Evolutionary conservation across 2,797 vertebrate species (phyloP).

Genomic region (Sebastes melanostomus): DNA sequence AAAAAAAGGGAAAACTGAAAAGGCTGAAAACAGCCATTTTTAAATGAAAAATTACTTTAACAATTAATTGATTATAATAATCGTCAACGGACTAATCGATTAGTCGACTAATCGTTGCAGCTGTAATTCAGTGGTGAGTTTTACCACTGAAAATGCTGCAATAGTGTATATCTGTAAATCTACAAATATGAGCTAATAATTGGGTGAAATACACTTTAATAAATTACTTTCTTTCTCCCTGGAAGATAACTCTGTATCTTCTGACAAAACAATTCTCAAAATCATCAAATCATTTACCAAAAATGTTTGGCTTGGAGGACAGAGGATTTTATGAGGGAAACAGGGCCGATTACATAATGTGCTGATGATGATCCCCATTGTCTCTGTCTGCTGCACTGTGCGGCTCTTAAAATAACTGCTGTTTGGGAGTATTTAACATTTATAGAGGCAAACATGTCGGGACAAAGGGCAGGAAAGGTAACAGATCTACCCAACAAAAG

Average conservation of each 20-base stretch:
- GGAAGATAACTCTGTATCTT: background rate
- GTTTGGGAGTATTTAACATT: constrained; percentile 51
- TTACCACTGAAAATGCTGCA: background rate
- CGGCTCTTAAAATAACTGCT: constrained; percentile 20
- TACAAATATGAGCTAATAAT: background rate
- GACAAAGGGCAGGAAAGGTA: constrained; percentile 58
- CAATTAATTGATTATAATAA: no score
- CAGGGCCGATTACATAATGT: constrained; percentile 39
- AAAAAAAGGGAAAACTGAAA: accelerated
- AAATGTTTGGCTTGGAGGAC: constrained; percentile 21
- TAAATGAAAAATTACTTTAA: no score
- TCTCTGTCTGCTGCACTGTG: constrained; percentile 17
- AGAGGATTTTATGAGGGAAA: constrained; percentile 21
- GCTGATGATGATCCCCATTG: constrained; percentile 18
- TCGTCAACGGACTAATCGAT: accelerated
- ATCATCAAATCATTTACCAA: constrained; percentile 20
- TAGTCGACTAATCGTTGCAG: no score
- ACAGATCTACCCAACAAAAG: constrained; percentile 57
- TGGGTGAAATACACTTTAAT: background rate
- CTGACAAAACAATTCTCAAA: background rate
- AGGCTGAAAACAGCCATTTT: no score
- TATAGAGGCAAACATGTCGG: constrained; percentile 46
- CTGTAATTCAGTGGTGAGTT: background rate
- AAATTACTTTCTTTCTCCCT: background rate
- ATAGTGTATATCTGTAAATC: background rate